Percentiles rank a stretch among this genome's conserved stretches.
phyloP scores from a whole-genome alignment of 2,113 vertebrate species.

The Pagrus major region DNA sequence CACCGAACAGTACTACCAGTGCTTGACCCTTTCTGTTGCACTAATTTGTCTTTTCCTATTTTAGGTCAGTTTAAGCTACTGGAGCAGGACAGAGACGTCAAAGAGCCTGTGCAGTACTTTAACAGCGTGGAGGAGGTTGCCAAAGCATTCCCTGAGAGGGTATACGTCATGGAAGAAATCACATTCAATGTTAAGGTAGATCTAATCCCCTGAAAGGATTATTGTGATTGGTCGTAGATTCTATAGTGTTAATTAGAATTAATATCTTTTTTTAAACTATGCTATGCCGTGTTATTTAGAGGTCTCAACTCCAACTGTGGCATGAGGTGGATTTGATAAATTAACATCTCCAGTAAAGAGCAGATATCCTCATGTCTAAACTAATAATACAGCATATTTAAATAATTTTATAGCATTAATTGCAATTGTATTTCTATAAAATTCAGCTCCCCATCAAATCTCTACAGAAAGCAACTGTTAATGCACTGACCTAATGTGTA shows the following conservation, averaged over 20 bases:
- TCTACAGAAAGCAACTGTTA: background rate
- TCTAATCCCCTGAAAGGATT: background rate
- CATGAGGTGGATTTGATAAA: background rate
- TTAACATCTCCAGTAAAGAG: background rate
- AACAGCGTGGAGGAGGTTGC: conserved; percentile 99
- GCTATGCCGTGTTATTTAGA: background rate
- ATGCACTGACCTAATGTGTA: background rate
- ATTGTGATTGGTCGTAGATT: background rate
- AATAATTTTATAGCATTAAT: background rate
- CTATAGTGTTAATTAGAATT: background rate
- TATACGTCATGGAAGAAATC: conserved; percentile 99
- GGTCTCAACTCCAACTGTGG: background rate
- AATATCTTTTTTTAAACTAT: background rate
- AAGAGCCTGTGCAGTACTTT: conserved; percentile 98
- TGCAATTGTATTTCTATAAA: background rate
- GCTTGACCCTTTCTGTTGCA: background rate
- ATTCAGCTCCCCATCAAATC: background rate
- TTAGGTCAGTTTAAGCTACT: conserved; percentile 98
- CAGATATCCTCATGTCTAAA: background rate
- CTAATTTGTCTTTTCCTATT: conserved; percentile 43
- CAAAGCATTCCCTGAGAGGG: conserved; percentile 98
- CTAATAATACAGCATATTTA: background rate
- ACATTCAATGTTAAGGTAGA: conserved; percentile 99
- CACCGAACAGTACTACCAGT: background rate
- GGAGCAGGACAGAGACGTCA: conserved; percentile 99